These are phyloP conservation scores for Coelopa frigida DNA, from an alignment of 1,140 invertebrate genomes.

Conservation along the genomic window DNA sequence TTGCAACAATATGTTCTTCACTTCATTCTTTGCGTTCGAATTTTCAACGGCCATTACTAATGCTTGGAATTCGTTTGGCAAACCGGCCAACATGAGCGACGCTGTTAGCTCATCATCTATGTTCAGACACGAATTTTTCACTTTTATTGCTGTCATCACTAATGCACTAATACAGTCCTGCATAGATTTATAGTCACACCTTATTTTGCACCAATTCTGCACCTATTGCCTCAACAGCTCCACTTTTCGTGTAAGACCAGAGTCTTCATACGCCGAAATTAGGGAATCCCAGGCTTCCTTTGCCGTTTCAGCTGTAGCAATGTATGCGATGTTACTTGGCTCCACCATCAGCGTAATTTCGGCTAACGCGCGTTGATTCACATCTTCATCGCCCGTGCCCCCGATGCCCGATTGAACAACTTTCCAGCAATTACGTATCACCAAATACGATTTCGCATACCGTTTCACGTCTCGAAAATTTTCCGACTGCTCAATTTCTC, in stretches of 20 bases:
- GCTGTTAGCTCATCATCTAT: too few relatives aligned
- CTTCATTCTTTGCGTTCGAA: constrained; percentile 24
- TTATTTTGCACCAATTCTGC: constrained; percentile 8
- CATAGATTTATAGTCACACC: constrained; percentile 3
- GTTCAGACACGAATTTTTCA: too few relatives aligned
- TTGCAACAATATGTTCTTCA: constrained; percentile 28
- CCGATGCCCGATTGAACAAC: neutral
- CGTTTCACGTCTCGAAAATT: too few relatives aligned
- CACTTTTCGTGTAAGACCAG: constrained; percentile 2
- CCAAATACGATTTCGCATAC: too few relatives aligned
- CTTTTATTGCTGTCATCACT: neutral
- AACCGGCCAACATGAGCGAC: too few relatives aligned
- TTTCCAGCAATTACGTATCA: constrained; percentile 9
- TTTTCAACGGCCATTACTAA: constrained; percentile 7
- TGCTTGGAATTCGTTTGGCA: constrained; percentile 4
- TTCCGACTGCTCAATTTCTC: too few relatives aligned
- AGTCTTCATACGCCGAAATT: constrained; percentile 1
- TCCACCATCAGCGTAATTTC: constrained; percentile 13
- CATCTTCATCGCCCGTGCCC: neutral
- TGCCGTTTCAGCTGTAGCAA: constrained; percentile 1
- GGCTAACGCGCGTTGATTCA: constrained; percentile 7
- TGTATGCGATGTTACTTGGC: neutral
- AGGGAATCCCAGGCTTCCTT: constrained; percentile 10
- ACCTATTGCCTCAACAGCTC: constrained; percentile 4
- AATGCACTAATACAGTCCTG: neutral